phyloP scores from a whole-genome alignment of 1,140 invertebrate genomes.

The Vanessa tameamea region DNA sequence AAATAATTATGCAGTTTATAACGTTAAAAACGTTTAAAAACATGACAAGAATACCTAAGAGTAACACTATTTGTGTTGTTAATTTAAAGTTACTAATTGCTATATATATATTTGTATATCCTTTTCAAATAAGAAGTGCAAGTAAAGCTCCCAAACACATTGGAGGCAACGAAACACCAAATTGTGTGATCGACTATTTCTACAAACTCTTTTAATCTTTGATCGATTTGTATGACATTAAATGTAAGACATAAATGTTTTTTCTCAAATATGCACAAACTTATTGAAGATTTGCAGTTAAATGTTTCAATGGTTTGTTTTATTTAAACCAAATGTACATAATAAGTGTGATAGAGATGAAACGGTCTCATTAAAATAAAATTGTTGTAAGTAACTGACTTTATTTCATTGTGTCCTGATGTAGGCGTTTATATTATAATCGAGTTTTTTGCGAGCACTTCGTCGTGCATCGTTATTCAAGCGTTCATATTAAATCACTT shows the following conservation, averaged over 20 bases:
- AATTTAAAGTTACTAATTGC: slow-evolving; percentile 11
- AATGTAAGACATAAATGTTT: slow-evolving; percentile 70
- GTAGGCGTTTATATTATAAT: background rate
- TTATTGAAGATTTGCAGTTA: slow-evolving; percentile 72
- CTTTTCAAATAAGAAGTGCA: slow-evolving; percentile 40
- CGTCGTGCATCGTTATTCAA: background rate
- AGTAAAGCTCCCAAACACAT: slow-evolving; percentile 45
- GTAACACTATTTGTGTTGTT: slow-evolving; percentile 5
- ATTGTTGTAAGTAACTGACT: slow-evolving; percentile 72
- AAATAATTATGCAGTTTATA: background rate
- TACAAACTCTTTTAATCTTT: slow-evolving; percentile 41
- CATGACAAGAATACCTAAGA: slow-evolving; percentile 14
- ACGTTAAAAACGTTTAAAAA: slow-evolving; percentile 16
- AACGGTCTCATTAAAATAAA: slow-evolving; percentile 80
- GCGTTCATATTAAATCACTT: too few relatives aligned
- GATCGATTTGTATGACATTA: slow-evolving; percentile 64
- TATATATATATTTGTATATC: slow-evolving; percentile 1
- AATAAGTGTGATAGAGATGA: slow-evolving; percentile 80
- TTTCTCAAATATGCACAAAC: slow-evolving; percentile 79
- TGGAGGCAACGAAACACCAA: slow-evolving; percentile 62
- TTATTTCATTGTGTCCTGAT: slow-evolving; percentile 43
- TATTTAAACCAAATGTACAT: slow-evolving; percentile 81
- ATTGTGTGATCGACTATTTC: slow-evolving; percentile 60
- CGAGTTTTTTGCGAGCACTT: too few relatives aligned
- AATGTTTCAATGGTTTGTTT: slow-evolving; percentile 76